A percentile compares a stretch with the other conserved stretches of the same genome.
These are phyloP conservation scores for Sparidentex hasta DNA, from an alignment of 2,797 vertebrate species.

Conservation along the genomic window DNA sequence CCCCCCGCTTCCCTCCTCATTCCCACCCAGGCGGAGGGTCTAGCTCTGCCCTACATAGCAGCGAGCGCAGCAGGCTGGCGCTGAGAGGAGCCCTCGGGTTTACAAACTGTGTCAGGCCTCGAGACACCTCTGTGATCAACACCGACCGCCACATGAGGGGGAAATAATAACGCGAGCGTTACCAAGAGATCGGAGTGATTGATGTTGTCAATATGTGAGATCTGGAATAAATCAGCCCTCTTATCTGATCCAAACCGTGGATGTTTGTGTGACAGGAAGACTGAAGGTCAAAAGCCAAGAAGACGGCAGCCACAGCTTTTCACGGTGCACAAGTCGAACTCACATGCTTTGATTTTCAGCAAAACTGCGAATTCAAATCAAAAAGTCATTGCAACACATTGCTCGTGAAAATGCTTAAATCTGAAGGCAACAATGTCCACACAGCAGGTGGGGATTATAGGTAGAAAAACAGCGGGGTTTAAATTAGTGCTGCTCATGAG, in stretches of 20 bases:
- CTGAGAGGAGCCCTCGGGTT: slow-evolving; percentile 80
- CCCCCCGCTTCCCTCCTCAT: slow-evolving; percentile 3
- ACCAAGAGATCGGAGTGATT: slow-evolving; percentile 70
- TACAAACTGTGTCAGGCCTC: slow-evolving; percentile 87
- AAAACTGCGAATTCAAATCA: background rate
- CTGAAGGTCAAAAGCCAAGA: slow-evolving; percentile 52
- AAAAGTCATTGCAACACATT: background rate
- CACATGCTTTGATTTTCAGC: background rate
- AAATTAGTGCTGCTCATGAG: slow-evolving; percentile 2
- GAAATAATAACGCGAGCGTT: slow-evolving; percentile 52
- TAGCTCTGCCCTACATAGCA: slow-evolving; percentile 85
- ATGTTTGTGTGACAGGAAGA: slow-evolving; percentile 54
- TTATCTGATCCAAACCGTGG: slow-evolving; percentile 61
- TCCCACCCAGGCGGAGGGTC: slow-evolving; percentile 72
- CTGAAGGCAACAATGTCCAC: background rate
- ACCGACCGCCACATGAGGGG: slow-evolving; percentile 63
- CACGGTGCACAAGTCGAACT: background rate
- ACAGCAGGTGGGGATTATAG: background rate
- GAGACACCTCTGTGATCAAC: slow-evolving; percentile 81
- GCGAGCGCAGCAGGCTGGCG: slow-evolving; percentile 79
- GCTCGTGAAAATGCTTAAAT: background rate
- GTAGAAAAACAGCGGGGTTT: background rate
- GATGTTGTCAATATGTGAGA: slow-evolving; percentile 78
- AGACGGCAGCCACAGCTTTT: background rate
- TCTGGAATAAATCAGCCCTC: slow-evolving; percentile 69